Percentiles rank a stretch among this genome's conserved stretches.
Evolutionary conservation across 2,797 vertebrate genomes (phyloP).

Genomic region (Pipistrellus pipistrellus): DNA sequence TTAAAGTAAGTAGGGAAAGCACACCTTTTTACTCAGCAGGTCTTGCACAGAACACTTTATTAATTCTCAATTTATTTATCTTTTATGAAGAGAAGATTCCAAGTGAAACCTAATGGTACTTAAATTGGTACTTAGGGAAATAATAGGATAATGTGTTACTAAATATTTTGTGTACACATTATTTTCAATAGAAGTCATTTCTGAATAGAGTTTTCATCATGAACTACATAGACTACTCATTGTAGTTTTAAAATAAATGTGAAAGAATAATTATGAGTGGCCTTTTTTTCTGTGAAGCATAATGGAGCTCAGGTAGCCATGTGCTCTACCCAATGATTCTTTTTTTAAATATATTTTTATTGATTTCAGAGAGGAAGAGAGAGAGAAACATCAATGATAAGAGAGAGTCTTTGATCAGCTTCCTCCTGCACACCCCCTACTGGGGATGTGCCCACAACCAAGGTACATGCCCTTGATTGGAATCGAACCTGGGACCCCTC

Average conservation of each 20-base stretch:
- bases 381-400: no score
- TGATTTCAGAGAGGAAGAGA: no score
- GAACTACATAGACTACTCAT: not conserved
- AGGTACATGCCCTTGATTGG: no score
- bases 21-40: not conserved
- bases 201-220: not conserved
- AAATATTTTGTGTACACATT: not conserved
- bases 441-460: no score
- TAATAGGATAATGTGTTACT: not conserved
- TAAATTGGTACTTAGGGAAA: not conserved
- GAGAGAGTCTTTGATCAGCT: no score
- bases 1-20: not conserved
- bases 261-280: slow-evolving; percentile 17
- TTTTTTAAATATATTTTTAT: not conserved
- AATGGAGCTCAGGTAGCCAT: slow-evolving; percentile 55
- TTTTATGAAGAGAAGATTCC: not conserved
- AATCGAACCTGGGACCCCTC: no score
- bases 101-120: not conserved
- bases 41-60: no score
- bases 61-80: not conserved
- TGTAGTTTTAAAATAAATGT: slow-evolving; percentile 46
- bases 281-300: slow-evolving; percentile 48
- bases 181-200: not conserved
- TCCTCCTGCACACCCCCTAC: no score
- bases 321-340: slow-evolving; percentile 62